A percentile compares a stretch with the other conserved stretches of the same genome.
phyloP scores from a whole-genome alignment of 2,888 invertebrate genomes.

The Digitonthophagus gazella region DNA sequence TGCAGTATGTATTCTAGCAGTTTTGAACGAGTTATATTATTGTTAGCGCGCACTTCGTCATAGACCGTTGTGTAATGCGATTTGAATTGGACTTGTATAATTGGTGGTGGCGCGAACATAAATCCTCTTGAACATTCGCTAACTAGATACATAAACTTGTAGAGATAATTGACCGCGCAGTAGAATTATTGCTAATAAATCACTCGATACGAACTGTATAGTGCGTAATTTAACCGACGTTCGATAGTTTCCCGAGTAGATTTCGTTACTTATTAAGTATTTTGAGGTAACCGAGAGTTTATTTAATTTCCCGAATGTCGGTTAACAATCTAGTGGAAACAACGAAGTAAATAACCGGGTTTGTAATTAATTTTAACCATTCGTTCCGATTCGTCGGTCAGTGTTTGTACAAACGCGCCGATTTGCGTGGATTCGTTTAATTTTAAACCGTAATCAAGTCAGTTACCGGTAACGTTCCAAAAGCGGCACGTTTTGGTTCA shows the following conservation, averaged over 20 bases:
- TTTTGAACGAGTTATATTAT: not conserved
- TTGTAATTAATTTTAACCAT: not conserved
- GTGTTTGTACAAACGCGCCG: not conserved
- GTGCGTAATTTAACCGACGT: not conserved
- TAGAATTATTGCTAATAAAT: constrained; percentile 15
- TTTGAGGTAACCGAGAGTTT: not conserved
- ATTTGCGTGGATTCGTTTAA: not conserved
- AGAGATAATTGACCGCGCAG: constrained; percentile 13
- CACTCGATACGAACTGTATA: constrained; percentile 5
- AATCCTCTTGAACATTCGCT: constrained; percentile 9
- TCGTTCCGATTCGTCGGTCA: not conserved
- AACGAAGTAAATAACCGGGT: not conserved
- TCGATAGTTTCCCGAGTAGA: constrained; percentile 2
- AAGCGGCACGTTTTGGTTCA: not conserved
- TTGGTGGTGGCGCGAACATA: constrained; percentile 1
- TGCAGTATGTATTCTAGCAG: too few species aligned
- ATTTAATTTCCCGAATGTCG: not conserved
- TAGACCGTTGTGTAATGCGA: not conserved
- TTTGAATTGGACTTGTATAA: constrained; percentile 1
- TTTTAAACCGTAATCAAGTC: not conserved
- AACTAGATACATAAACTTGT: constrained; percentile 16
- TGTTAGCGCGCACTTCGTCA: constrained; percentile 2
- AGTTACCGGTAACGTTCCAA: not conserved
- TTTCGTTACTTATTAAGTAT: too few species aligned
- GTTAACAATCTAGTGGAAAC: too few species aligned